Evolutionary conservation across 2,888 invertebrate genomes (phyloP).

Genomic region (Drosophila buzzatii): DNA sequence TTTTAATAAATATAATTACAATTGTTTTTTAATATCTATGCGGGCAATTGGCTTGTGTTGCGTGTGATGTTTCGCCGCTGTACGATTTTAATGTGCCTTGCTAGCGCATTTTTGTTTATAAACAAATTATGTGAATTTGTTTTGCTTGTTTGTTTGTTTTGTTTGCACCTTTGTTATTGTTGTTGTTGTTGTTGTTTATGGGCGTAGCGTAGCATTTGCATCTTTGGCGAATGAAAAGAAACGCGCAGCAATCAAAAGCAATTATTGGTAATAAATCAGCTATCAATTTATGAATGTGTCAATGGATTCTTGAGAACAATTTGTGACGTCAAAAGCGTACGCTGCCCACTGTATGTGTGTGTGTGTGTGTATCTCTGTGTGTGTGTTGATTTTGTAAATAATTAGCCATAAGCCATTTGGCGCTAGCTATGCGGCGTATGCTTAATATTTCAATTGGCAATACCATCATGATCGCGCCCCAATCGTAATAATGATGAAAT

Average conservation of each 20-base stretch:
- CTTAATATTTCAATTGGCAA: constrained; percentile 52
- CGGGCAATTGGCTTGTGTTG: constrained; percentile 28
- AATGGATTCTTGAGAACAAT: constrained; percentile 67
- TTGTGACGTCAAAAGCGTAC: constrained; percentile 65
- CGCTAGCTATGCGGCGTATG: constrained; percentile 52
- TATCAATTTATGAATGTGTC: constrained; percentile 78
- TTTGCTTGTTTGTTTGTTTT: constrained; percentile 36
- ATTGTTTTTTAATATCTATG: constrained; percentile 36
- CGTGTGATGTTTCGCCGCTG: constrained; percentile 49
- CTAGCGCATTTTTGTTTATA: constrained; percentile 68
- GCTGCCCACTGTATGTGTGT: constrained; percentile 13
- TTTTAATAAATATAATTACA: constrained; percentile 33
- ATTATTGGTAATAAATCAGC: constrained; percentile 77
- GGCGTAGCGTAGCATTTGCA: constrained; percentile 30
- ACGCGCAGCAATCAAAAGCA: constrained; percentile 71
- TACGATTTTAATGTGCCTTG: constrained; percentile 62
- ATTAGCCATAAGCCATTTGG: constrained; percentile 63
- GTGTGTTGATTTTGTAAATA: constrained; percentile 58
- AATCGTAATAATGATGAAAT: constrained; percentile 22
- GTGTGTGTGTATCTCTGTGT: constrained; percentile 31
- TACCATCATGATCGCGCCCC: constrained; percentile 29
- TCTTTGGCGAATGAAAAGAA: constrained; percentile 20
- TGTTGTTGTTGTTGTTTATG: constrained; percentile 51
- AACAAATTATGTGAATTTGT: constrained; percentile 61
- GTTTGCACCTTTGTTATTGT: constrained; percentile 36